A percentile compares a stretch with the other conserved stretches of the same genome.
Evolutionary conservation across 2,888 invertebrate species (phyloP).

Genomic region (Cecidostiba fungosa): DNA sequence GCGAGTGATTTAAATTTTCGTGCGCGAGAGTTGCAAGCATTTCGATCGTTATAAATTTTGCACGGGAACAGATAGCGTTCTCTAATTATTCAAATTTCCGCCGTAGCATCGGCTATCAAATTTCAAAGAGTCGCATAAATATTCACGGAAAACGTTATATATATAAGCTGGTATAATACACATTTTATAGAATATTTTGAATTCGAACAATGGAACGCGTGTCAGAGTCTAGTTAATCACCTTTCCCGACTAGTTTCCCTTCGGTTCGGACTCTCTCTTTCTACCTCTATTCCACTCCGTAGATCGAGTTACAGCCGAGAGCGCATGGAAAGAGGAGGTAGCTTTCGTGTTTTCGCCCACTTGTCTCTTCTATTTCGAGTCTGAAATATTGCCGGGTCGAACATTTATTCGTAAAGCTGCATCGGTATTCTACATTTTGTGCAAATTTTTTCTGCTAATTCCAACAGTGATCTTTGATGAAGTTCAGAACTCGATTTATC

Average conservation of each 20-base stretch:
- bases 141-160: neutral
- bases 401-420: neutral
- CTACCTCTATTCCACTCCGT: neutral
- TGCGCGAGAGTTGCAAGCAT: neutral
- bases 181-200: constrained; percentile 36
- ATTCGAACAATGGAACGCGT: constrained; percentile 67
- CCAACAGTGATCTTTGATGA: neutral
- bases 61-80: neutral
- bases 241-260: constrained; percentile 69
- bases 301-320: constrained; percentile 54
- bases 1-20: neutral
- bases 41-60: neutral
- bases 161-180: neutral
- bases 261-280: constrained; percentile 1
- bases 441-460: neutral
- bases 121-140: neutral
- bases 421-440: neutral
- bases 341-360: constrained; percentile 69
- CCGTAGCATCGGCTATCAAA: neutral
- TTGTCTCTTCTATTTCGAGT: constrained; percentile 46
- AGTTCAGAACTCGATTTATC: neutral
- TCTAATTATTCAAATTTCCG: neutral
- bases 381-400: constrained; percentile 47
- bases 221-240: constrained; percentile 73
- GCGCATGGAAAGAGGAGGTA: constrained; percentile 44